Evolutionary conservation across 2,888 invertebrate species (phyloP).

Genomic region (Cabera pusaria): DNA sequence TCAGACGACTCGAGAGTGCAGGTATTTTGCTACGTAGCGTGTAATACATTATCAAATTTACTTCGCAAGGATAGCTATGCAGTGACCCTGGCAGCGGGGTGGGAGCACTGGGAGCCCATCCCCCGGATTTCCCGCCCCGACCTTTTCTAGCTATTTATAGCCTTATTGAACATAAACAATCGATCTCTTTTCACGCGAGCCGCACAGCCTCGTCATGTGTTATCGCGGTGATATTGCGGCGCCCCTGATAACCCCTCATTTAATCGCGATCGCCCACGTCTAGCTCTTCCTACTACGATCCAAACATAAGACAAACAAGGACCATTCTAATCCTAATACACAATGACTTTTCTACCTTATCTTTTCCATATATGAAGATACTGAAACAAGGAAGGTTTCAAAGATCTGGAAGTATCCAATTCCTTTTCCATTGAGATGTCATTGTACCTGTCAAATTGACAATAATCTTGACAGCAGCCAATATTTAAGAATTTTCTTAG

Average conservation of each 20-base stretch:
- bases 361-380: no score
- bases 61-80: no score
- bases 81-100: no score
- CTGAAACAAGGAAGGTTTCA: no score
- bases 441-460: background rate
- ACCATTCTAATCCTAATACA: no score
- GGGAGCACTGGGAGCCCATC: constrained; percentile 24
- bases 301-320: no score
- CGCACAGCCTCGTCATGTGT: constrained; percentile 3
- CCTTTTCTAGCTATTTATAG: constrained; percentile 75
- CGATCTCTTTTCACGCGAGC: constrained; percentile 49
- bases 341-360: no score
- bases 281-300: no score
- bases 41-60: no score
- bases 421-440: no score
- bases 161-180: constrained; percentile 64
- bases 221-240: constrained; percentile 6
- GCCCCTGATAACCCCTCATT: constrained; percentile 22
- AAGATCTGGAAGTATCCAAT: no score
- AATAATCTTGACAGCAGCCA: background rate
- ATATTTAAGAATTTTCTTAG: no score
- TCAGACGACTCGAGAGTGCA: constrained; percentile 43
- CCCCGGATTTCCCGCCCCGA: constrained; percentile 67
- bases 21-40: constrained; percentile 43
- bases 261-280: constrained; percentile 4